These are phyloP conservation scores for Chelonus formosanus DNA, from an alignment of 2,888 invertebrate species.

Conservation along the genomic window DNA sequence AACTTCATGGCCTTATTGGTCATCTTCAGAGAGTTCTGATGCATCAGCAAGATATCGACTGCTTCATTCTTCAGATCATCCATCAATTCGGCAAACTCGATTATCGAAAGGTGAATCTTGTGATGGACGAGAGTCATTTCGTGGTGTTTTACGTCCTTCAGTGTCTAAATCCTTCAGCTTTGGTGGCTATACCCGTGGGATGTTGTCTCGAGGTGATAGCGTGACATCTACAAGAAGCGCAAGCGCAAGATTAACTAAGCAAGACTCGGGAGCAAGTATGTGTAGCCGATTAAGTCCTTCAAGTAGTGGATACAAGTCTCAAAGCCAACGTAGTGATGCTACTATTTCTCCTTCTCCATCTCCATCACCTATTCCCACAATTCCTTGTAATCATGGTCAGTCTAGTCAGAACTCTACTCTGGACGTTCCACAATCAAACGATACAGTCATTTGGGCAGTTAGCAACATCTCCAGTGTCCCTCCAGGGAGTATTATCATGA, in stretches of 20 bases:
- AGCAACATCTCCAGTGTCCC: slow-evolving; percentile 87
- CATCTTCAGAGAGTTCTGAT: slow-evolving; percentile 60
- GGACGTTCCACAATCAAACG: slow-evolving; percentile 44
- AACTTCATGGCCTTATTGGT: slow-evolving; percentile 61
- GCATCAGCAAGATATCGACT: slow-evolving; percentile 57
- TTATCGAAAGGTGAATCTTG: slow-evolving; percentile 67
- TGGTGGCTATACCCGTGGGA: slow-evolving; percentile 78
- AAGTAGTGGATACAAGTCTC: slow-evolving; percentile 80
- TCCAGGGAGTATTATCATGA: slow-evolving; percentile 86
- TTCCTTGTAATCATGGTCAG: slow-evolving; percentile 56
- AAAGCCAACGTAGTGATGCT: slow-evolving; percentile 71
- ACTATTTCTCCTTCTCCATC: slow-evolving; percentile 61
- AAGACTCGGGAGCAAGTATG: slow-evolving; percentile 73
- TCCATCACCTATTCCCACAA: slow-evolving; percentile 57
- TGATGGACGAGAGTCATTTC: slow-evolving; percentile 65
- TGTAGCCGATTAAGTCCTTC: slow-evolving; percentile 78
- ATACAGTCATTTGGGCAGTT: slow-evolving; percentile 84
- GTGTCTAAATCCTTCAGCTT: slow-evolving; percentile 89
- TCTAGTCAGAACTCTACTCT: slow-evolving; percentile 61
- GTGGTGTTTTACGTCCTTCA: slow-evolving; percentile 65
- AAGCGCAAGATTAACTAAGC: slow-evolving; percentile 76
- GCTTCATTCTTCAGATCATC: slow-evolving; percentile 57
- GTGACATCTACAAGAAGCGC: slow-evolving; percentile 73
- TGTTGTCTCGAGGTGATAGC: slow-evolving; percentile 72
- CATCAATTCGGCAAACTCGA: slow-evolving; percentile 61